Evolutionary conservation across 37 sponge, comb jelly and placozoan species (phyloP).

Genomic region (Cladorhizidae sp.): DNA sequence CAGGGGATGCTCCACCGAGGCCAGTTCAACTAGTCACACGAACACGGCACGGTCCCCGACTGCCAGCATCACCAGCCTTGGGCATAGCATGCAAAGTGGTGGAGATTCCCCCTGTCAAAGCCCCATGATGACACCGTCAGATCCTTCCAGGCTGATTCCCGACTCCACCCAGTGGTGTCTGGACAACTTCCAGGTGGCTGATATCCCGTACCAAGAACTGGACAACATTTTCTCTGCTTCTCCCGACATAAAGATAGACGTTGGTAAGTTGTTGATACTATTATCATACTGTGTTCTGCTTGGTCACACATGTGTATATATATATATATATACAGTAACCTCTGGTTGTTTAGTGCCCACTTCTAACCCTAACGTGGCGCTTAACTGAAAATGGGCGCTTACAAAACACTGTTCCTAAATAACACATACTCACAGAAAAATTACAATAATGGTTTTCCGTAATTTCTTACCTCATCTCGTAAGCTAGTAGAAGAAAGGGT

Average conservation of each 20-base stretch:
- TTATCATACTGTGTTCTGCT: too few species aligned
- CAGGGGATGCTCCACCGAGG: slow-evolving; percentile 30
- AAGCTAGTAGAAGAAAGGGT: too few species aligned
- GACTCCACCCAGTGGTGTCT: neutral
- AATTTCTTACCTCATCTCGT: too few species aligned
- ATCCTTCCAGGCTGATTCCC: neutral
- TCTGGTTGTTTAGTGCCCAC: too few species aligned
- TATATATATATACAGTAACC: neutral
- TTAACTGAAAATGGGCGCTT: too few species aligned
- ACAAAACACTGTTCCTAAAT: too few species aligned
- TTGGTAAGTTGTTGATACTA: slow-evolving; percentile 46
- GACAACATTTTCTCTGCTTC: neutral
- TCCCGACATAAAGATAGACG: slow-evolving; percentile 35
- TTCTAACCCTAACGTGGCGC: too few species aligned
- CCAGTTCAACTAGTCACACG: neutral
- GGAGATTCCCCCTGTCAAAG: neutral
- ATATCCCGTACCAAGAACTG: neutral
- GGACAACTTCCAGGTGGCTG: neutral
- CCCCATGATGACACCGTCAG: neutral
- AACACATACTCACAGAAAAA: too few species aligned
- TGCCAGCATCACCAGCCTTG: neutral
- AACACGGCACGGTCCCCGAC: neutral
- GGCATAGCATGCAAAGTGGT: neutral
- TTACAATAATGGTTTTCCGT: too few species aligned
- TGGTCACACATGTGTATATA: too few species aligned